These are phyloP conservation scores for Drosophila mayri DNA, from an alignment of 1,140 invertebrate species.

Conservation along the genomic window DNA sequence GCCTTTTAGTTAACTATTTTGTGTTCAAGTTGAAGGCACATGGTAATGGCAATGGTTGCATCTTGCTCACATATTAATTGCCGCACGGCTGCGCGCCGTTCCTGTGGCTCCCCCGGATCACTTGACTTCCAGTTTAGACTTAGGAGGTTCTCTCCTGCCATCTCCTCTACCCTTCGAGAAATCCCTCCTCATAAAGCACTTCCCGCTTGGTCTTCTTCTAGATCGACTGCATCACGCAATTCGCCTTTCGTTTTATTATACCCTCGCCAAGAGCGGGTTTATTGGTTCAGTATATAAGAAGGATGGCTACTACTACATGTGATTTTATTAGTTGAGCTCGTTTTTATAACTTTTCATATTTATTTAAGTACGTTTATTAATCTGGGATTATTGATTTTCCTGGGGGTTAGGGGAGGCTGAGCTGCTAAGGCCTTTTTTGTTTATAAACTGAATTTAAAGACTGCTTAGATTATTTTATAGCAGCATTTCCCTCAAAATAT, in stretches of 20 bases:
- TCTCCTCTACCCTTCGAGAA: background rate
- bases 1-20: slow-evolving; percentile 82
- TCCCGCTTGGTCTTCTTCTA: slow-evolving; percentile 33
- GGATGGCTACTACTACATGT: background rate
- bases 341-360: background rate
- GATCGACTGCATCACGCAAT: slow-evolving; percentile 45
- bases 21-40: slow-evolving; percentile 83
- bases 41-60: slow-evolving; percentile 82
- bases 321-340: background rate
- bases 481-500: too few species aligned
- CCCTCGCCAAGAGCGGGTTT: slow-evolving; percentile 26
- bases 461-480: background rate
- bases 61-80: slow-evolving; percentile 82
- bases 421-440: too few species aligned
- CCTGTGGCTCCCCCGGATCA: slow-evolving; percentile 60
- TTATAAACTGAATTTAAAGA: background rate
- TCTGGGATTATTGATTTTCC: background rate
- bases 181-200: slow-evolving; percentile 19
- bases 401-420: background rate
- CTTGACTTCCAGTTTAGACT: slow-evolving; percentile 47
- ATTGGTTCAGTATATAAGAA: background rate
- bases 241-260: slow-evolving; percentile 47
- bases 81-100: slow-evolving; percentile 79
- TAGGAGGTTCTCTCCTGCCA: slow-evolving; percentile 1
- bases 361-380: slow-evolving; percentile 9